These are phyloP conservation scores for Phasianus colchicus DNA, from an alignment of 2,113 vertebrate genomes.

Conservation along the genomic window DNA sequence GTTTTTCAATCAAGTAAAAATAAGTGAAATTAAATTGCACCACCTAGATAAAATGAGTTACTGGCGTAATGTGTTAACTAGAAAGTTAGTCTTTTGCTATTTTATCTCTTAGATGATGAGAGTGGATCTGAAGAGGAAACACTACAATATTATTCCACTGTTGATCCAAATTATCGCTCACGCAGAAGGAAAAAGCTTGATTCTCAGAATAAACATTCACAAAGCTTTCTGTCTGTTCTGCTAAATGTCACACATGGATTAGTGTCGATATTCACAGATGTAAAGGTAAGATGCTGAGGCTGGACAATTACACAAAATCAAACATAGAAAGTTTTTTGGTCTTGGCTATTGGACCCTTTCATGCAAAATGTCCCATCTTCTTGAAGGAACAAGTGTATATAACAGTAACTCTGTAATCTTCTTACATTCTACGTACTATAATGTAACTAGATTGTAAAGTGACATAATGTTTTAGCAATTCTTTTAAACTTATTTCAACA, in stretches of 20 bases:
- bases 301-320: neutral
- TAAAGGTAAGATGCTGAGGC: conserved; percentile 81
- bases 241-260: conserved; percentile 90
- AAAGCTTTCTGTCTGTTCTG: conserved; percentile 92
- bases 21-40: neutral
- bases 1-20: neutral
- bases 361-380: neutral
- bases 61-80: neutral
- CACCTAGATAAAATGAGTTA: neutral
- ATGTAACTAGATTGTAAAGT: neutral
- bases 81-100: neutral
- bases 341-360: neutral
- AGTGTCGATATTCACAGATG: conserved; percentile 87
- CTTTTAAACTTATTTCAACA: neutral
- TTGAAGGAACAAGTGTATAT: neutral
- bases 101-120: conserved; percentile 87
- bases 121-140: conserved; percentile 97
- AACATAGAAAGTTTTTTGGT: neutral
- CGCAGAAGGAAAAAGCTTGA: conserved; percentile 91
- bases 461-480: neutral
- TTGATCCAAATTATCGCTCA: conserved; percentile 87
- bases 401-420: neutral
- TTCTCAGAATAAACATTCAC: conserved; percentile 87
- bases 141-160: conserved; percentile 85
- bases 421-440: neutral